phyloP scores from a whole-genome alignment of 2,888 invertebrate species.

The Drosophila nigricruria region DNA sequence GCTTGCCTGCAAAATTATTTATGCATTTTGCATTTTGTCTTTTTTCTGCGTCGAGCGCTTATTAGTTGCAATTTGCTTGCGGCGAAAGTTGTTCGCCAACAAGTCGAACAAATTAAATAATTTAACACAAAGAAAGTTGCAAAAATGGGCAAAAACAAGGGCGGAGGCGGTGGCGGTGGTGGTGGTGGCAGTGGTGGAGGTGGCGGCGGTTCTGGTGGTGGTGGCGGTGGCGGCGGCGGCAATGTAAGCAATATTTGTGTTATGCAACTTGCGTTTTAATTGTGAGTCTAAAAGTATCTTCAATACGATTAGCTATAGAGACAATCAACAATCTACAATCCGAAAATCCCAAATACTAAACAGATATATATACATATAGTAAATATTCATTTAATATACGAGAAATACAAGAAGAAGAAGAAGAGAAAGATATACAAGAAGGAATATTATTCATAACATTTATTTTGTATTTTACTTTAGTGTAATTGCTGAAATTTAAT shows the following conservation, averaged over 20 bases:
- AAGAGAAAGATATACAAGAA: too few species aligned
- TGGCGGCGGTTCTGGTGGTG: slow-evolving; percentile 41
- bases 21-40: slow-evolving; percentile 60
- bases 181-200: slow-evolving; percentile 63
- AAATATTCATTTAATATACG: background rate
- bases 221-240: slow-evolving; percentile 73
- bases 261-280: slow-evolving; percentile 77
- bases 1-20: slow-evolving; percentile 59
- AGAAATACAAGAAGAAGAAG: too few species aligned
- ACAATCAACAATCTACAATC: background rate
- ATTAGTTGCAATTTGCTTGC: slow-evolving; percentile 74
- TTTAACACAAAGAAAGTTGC: slow-evolving; percentile 49
- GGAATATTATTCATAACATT: background rate
- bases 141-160: slow-evolving; percentile 83
- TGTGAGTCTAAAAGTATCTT: slow-evolving; percentile 58
- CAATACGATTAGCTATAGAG: slow-evolving; percentile 2
- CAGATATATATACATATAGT: background rate
- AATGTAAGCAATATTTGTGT: slow-evolving; percentile 84
- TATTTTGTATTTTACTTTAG: too few species aligned
- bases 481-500: too few species aligned
- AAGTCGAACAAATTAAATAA: slow-evolving; percentile 56
- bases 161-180: slow-evolving; percentile 72
- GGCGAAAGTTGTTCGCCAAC: slow-evolving; percentile 55
- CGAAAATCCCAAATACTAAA: background rate
- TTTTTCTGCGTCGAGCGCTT: slow-evolving; percentile 48